Evolutionary conservation across 2,113 vertebrate genomes (phyloP), one percentile per base, ranked within the genome.

Genomic region (Festucalex cinctus): DNA sequence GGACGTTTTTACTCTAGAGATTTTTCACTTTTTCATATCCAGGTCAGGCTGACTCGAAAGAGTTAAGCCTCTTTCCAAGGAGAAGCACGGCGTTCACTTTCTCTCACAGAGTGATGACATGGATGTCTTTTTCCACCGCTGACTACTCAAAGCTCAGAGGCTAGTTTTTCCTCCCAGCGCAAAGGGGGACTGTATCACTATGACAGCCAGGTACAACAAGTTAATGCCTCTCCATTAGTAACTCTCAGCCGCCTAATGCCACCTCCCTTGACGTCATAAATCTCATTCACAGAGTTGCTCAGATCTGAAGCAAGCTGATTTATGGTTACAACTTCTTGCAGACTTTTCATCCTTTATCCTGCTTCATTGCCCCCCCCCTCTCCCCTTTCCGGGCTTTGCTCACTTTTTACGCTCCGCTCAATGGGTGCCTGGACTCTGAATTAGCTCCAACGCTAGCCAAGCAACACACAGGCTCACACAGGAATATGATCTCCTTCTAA

Each of bases 181-280:
- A 22, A n/a, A 57, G 44, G 69, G 65, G 57, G 70, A 63, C 71
- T 77, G 74, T 68, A 75, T 84, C 68, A 70, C 61, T 54, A 48
- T 86, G 83, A 86, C 88, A 86, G 80, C 76, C 64, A 85, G 76
- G 75, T 81, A 80, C 69, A 85, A 79, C 83, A 85, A 81, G 83
- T 84, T 85, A 89, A 85, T 73, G 65, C 62, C 73, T 77, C 79
- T 77, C 82, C 83, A 86, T 89, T 87, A 87, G 82, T 82, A 85
- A 85, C 73, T 77, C 69, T 83, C 80, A 61, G 65, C 82, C 39
- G 68, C 6, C 14, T 73, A 69, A 84, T 76, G 81, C 82, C 78
- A 80, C 83, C 77, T 85, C 82, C 71, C 71, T 72, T 46, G 54
- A 62, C 22, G 63, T 70, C 70, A 63, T 77, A 82, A 83, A 80